Evolutionary conservation across 2,888 invertebrate species (phyloP).

Genomic region (Luperina testacea): DNA sequence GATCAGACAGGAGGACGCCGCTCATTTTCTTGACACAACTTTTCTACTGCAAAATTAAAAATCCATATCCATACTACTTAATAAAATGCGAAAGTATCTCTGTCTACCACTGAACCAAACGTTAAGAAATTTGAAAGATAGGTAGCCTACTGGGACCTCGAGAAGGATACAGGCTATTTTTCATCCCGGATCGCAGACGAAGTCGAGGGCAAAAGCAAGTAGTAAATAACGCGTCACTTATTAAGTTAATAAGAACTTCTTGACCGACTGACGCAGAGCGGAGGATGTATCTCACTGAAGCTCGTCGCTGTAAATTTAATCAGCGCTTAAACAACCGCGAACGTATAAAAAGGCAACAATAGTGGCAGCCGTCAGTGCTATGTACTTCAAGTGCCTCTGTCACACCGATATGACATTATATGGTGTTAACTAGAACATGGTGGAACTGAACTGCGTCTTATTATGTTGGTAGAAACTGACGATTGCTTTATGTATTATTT

Average conservation of each 20-base stretch:
- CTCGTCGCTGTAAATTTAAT: conserved; percentile 36
- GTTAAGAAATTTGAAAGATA: not conserved
- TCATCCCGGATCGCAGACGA: not conserved
- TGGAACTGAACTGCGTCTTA: not conserved
- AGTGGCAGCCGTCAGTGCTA: conserved; percentile 30
- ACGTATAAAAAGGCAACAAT: conserved; percentile 34
- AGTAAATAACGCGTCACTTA: not conserved
- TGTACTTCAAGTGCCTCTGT: not conserved
- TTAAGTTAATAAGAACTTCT: not conserved
- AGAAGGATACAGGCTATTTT: too few relatives aligned
- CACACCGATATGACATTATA: conserved; percentile 32
- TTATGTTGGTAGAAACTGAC: not conserved
- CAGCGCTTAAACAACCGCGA: conserved; percentile 22
- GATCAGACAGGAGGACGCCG: not conserved
- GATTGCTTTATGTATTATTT: not conserved
- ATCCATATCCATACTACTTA: not conserved
- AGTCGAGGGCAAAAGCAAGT: too few relatives aligned
- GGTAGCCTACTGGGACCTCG: not conserved
- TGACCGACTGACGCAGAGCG: not conserved
- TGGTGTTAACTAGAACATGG: too few relatives aligned
- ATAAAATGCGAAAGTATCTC: not conserved
- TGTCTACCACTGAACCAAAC: not conserved
- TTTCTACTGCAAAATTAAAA: not conserved
- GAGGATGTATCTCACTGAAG: not conserved
- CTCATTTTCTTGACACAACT: not conserved